These are phyloP conservation scores for Piscicola geometra DNA, from an alignment of 2,888 invertebrate genomes.

Conservation along the genomic window DNA sequence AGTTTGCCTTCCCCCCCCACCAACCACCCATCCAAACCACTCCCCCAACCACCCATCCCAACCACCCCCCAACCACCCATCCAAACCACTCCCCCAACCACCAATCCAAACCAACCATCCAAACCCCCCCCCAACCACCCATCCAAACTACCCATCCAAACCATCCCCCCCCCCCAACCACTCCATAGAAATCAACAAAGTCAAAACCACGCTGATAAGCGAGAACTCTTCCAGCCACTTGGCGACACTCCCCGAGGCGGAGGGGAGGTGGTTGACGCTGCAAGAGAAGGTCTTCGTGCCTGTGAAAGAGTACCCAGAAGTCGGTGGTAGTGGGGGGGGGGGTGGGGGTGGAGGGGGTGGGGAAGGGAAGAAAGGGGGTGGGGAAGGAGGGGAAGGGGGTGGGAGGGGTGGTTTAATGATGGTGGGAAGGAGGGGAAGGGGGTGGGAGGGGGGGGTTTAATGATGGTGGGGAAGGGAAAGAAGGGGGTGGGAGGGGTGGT, in stretches of 20 bases:
- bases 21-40: too few species aligned
- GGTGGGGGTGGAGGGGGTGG: slow-evolving; percentile 3
- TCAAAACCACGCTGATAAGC: background rate
- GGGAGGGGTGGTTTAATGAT: slow-evolving; percentile 86
- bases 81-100: too few species aligned
- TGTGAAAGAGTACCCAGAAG: slow-evolving; percentile 56
- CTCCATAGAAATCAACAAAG: background rate
- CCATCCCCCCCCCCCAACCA: too few species aligned
- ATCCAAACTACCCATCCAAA: too few species aligned
- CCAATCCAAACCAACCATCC: too few species aligned
- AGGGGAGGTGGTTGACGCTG: background rate
- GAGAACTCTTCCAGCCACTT: background rate
- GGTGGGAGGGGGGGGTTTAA: background rate
- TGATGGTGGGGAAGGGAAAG: background rate
- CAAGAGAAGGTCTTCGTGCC: background rate
- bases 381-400: slow-evolving; percentile 90
- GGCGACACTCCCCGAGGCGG: background rate
- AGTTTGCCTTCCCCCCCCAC: too few species aligned
- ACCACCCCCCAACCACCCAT: too few species aligned
- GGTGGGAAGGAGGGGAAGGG: slow-evolving; percentile 69
- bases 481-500: background rate
- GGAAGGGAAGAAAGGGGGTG: slow-evolving; percentile 58
- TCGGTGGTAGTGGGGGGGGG: slow-evolving; percentile 55
- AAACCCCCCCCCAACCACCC: too few species aligned
- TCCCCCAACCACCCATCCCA: too few species aligned